A percentile compares a stretch with the other conserved stretches of the same genome.
phyloP scores from a whole-genome alignment of 2,888 invertebrate genomes.

The Eurois occulta region DNA sequence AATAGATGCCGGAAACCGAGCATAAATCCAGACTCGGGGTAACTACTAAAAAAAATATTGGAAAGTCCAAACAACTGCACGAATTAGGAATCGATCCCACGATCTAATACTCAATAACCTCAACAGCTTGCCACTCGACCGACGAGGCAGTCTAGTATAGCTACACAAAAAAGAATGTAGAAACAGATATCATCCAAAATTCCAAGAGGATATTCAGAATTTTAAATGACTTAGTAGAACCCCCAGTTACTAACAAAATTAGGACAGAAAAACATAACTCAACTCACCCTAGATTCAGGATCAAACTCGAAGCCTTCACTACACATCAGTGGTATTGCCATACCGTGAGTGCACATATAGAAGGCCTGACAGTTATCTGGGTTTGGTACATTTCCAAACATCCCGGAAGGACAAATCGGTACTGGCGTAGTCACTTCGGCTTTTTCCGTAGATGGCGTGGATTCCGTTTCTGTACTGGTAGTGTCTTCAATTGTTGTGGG shows the following conservation, averaged over 20 bases:
- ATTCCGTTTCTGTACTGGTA: conserved; percentile 1
- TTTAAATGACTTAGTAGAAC: too few relatives aligned
- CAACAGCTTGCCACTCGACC: too few relatives aligned
- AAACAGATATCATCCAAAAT: too few relatives aligned
- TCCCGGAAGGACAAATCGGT: conserved; percentile 23
- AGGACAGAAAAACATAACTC: background rate
- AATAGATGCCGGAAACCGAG: too few relatives aligned
- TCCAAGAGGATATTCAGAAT: background rate
- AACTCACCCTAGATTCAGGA: conserved; percentile 13
- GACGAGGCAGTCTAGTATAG: too few relatives aligned
- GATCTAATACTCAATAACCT: too few relatives aligned
- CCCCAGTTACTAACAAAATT: background rate
- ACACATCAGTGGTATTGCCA: conserved; percentile 19
- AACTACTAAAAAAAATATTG: too few relatives aligned
- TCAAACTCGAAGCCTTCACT: conserved; percentile 34
- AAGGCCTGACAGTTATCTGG: conserved; percentile 47
- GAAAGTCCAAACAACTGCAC: too few relatives aligned
- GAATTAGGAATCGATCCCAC: too few relatives aligned
- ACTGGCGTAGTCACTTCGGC: conserved; percentile 15
- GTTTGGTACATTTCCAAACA: conserved; percentile 34
- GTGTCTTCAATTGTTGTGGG: conserved; percentile 7
- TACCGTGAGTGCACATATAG: conserved; percentile 37
- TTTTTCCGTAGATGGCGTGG: conserved; percentile 9
- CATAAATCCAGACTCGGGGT: background rate
- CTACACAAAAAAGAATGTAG: too few relatives aligned